Base-by-base conservation (phyloP, 2,797 vertebrate species). In the Sparus aurata region DNA sequence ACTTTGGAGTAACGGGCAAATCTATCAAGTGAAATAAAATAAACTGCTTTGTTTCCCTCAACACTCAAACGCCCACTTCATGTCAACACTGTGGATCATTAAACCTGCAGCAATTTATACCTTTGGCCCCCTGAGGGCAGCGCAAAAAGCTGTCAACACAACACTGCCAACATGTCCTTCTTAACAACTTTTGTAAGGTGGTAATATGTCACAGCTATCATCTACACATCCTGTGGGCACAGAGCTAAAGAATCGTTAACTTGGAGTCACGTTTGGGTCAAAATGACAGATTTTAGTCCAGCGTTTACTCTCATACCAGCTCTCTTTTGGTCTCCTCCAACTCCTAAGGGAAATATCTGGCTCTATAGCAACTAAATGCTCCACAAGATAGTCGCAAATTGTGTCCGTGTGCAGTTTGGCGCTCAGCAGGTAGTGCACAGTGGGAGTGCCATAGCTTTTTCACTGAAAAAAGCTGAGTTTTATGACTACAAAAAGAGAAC, bases 251-350 rank as follows among this genome's bases (percentile, higher is more conserved):
- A 18, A 25, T 15, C 2, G 50, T 17, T 60, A 1, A 38, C 57
- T 68, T 15, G 2, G 27, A 25, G 22, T 43, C 6, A 45, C 22
- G 47, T 64, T 59, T 69, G 41, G 41, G 22, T 45, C 12, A 49
- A 69, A 27, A 34, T 16, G 23, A 55, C 54, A 57, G 34, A 57
- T 34, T 0, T 7, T n/a, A 68, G 41, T 43, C 20, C 50, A 75
- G 60, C n/a, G 49, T 70, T 69, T 73, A 43, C 49, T 17, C 27
- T 59, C 13, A 12, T 2, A 68, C 54, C 7, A 46, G 45, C 57
- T 63, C 52, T 38, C 7, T 2, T 72, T 30, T 61, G 27, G 23
- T 46, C 22, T 70, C 27, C 49, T 30, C 38, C 12, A 52, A 23
- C 30, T 74, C 20, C 66, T 25, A 5, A 30, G 18, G 54, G 47